These are phyloP conservation scores for Anneissia japonica DNA, from an alignment of 35 echinoderm and acorn worm species.

Conservation along the genomic window DNA sequence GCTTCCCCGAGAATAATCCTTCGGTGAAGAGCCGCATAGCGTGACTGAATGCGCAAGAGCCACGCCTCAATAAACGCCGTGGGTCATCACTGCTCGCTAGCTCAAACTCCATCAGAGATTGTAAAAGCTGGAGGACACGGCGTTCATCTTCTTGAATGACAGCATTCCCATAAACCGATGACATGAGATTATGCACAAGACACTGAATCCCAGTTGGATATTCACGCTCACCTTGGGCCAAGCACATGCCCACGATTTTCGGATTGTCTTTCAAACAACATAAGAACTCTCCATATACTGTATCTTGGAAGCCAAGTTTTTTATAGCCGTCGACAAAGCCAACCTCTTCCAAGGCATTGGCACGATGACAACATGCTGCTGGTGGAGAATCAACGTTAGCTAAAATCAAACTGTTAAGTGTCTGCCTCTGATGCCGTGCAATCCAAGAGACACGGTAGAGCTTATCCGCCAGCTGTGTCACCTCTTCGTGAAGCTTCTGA, in stretches of 20 bases:
- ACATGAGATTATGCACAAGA: constrained; percentile 56
- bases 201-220: constrained; percentile 22
- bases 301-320: constrained; percentile 60
- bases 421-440: constrained; percentile 82
- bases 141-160: constrained; percentile 75
- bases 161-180: constrained; percentile 79
- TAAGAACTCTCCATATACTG: constrained; percentile 73
- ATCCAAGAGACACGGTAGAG: constrained; percentile 82
- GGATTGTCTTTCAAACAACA: constrained; percentile 69
- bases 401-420: constrained; percentile 61
- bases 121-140: constrained; percentile 57
- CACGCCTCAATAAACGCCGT: constrained; percentile 56
- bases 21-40: constrained; percentile 86
- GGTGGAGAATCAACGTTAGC: constrained; percentile 63
- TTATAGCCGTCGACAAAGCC: constrained; percentile 81
- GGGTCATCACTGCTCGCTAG: constrained; percentile 70
- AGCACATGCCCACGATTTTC: constrained; percentile 37
- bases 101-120: constrained; percentile 69
- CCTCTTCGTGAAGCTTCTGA: constrained; percentile 57
- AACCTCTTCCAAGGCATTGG: constrained; percentile 79
- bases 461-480: constrained; percentile 63
- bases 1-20: constrained; percentile 60
- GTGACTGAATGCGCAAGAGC: constrained; percentile 63
- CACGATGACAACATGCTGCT: constrained; percentile 68
- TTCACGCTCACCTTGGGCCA: constrained; percentile 55